Conservation (phyloP, 1,140 invertebrate species). For the Ericerus pela region DNA sequence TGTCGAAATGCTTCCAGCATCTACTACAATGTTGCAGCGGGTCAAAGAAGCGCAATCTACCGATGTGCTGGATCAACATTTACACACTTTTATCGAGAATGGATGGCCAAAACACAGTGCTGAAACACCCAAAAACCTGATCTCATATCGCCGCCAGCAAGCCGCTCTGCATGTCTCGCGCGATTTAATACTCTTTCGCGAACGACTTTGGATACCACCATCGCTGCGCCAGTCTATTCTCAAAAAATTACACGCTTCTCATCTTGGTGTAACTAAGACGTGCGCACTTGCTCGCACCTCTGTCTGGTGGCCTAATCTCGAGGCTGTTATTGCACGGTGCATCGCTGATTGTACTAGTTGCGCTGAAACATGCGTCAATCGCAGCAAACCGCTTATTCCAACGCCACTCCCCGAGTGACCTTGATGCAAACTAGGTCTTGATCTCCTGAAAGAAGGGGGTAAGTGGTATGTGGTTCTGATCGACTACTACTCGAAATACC, state of each 20-base stretch:
- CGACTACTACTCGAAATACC: slow-evolving; percentile 20
- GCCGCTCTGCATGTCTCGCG: slow-evolving; percentile 21
- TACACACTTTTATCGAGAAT: background rate
- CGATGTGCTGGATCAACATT: background rate
- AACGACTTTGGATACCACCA: slow-evolving; percentile 27
- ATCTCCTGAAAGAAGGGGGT: slow-evolving; percentile 17
- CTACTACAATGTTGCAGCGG: background rate
- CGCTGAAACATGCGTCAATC: background rate
- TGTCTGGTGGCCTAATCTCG: slow-evolving; percentile 6
- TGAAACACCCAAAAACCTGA: background rate
- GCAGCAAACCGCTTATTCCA: background rate
- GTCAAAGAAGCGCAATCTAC: background rate
- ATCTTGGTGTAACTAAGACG: slow-evolving; percentile 19
- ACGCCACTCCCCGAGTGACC: background rate
- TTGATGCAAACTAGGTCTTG: slow-evolving; percentile 19
- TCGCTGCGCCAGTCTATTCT: slow-evolving; percentile 26
- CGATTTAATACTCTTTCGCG: slow-evolving; percentile 25
- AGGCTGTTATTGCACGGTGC: slow-evolving; percentile 6
- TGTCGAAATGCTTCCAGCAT: background rate
- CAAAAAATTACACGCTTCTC: slow-evolving; percentile 27
- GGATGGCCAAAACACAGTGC: slow-evolving; percentile 1
- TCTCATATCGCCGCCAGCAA: slow-evolving; percentile 10
- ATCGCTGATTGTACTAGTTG: background rate
- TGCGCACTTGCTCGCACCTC: background rate
- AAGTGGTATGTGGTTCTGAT: slow-evolving; percentile 17